Evolutionary conservation across 1,140 invertebrate genomes (phyloP).

Genomic region (roundworm (Caenorhabditis elegans)): DNA sequence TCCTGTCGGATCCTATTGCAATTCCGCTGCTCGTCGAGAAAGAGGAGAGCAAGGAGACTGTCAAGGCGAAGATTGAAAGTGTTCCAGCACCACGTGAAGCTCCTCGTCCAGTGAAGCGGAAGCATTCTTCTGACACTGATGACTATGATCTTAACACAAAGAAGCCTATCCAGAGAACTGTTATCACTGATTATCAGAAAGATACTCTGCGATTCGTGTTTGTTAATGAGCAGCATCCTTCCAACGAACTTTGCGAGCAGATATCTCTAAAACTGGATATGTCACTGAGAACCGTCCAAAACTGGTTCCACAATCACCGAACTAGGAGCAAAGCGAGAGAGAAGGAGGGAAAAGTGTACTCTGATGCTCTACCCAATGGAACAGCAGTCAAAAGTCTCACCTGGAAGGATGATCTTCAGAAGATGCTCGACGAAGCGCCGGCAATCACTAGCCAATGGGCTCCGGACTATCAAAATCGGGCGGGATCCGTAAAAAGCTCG

Average conservation of each 20-base stretch:
- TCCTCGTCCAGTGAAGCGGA: not conserved
- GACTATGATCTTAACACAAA: not conserved
- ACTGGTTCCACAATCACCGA: constrained; percentile 99
- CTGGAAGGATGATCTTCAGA: constrained; percentile 12
- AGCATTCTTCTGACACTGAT: not conserved
- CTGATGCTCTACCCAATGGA: constrained; percentile 1
- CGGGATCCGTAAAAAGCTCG: not conserved
- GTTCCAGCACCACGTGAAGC: not conserved
- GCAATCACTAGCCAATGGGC: not conserved
- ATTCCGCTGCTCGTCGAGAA: not conserved
- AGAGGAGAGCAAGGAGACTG: not conserved
- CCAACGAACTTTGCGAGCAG: constrained; percentile 86
- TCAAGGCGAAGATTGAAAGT: not conserved
- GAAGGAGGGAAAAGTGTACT: constrained; percentile 34
- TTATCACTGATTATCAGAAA: constrained; percentile 97
- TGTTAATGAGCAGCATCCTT: constrained; percentile 91
- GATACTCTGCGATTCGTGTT: constrained; percentile 90
- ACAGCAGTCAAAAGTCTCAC: not conserved
- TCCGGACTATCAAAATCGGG: not conserved
- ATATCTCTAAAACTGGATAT: constrained; percentile 84
- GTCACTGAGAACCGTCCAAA: constrained; percentile 92
- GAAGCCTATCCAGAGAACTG: constrained; percentile 73
- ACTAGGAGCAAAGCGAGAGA: constrained; percentile 82
- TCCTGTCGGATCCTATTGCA: not conserved
- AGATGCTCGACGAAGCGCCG: constrained; percentile 3